Evolutionary conservation across 2,113 vertebrate genomes (phyloP).

Genomic region (Cavia aperea): DNA sequence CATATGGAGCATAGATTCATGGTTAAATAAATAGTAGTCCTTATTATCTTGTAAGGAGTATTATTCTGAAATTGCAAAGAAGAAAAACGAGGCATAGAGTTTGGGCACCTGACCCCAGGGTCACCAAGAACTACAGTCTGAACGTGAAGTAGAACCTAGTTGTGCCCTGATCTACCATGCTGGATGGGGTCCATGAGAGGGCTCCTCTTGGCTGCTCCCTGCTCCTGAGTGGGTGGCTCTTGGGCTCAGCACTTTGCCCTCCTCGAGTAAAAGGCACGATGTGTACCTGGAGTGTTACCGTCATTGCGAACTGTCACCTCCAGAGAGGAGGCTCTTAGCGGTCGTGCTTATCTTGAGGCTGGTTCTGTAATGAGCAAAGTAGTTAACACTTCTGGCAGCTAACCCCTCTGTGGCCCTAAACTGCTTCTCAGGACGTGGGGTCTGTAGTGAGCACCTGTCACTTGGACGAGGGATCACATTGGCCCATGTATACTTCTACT

Average conservation of each 20-base stretch:
- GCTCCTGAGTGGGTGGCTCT: too few species aligned
- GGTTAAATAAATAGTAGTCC: neutral
- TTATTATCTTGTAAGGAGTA: neutral
- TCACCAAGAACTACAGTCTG: neutral
- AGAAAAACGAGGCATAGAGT: neutral
- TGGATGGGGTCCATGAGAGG: neutral
- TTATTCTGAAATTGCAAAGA: constrained; percentile 3
- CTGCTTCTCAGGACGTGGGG: neutral
- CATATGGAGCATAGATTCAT: neutral
- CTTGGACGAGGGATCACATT: neutral
- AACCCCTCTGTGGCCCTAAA: neutral
- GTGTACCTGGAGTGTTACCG: neutral
- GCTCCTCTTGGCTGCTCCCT: neutral
- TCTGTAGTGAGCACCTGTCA: neutral
- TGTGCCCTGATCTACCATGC: rapidly evolving
- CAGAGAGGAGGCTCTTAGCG: neutral
- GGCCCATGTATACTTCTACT: neutral
- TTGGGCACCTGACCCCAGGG: neutral
- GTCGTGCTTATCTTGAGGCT: neutral
- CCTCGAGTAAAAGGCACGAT: neutral
- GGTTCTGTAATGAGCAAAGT: neutral
- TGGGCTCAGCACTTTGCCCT: neutral
- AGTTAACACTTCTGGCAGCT: rapidly evolving
- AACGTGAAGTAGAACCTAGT: neutral
- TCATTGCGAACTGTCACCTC: neutral